Evolutionary conservation across 2,113 vertebrate genomes (phyloP).

Genomic region (Oxyruncus cristatus): DNA sequence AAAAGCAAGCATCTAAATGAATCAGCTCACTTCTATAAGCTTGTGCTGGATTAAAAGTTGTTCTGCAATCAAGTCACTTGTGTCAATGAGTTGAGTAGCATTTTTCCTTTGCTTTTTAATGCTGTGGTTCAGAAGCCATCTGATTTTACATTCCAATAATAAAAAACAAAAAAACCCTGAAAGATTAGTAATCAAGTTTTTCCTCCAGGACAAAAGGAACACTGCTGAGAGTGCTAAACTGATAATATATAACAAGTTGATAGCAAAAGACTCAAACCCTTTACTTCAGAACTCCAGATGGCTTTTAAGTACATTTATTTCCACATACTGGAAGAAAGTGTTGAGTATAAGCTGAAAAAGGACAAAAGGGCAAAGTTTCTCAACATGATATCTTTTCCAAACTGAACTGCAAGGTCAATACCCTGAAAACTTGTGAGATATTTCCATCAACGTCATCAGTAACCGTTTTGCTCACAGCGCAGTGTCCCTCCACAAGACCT

Average conservation of each 20-base stretch:
- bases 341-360: not conserved
- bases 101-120: not conserved
- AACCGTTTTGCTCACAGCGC: not conserved
- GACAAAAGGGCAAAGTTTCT: slow-evolving; percentile 13
- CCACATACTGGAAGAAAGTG: not conserved
- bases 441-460: not conserved
- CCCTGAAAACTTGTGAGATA: not conserved
- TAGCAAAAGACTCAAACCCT: not conserved
- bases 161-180: not conserved
- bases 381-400: slow-evolving; percentile 19
- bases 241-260: not conserved
- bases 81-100: not conserved
- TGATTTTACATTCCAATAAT: not conserved
- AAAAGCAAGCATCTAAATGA: not conserved
- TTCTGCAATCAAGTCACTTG: not conserved
- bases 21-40: not conserved
- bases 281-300: not conserved
- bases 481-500: not conserved
- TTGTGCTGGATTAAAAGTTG: not conserved
- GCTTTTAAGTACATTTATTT: not conserved
- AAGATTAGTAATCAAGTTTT: not conserved
- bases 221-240: not conserved
- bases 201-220: not conserved
- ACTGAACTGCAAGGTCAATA: slow-evolving; percentile 33
- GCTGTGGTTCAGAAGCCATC: not conserved